phyloP scores from a whole-genome alignment of 2,888 invertebrate genomes.

The Hyposoter didymator region DNA sequence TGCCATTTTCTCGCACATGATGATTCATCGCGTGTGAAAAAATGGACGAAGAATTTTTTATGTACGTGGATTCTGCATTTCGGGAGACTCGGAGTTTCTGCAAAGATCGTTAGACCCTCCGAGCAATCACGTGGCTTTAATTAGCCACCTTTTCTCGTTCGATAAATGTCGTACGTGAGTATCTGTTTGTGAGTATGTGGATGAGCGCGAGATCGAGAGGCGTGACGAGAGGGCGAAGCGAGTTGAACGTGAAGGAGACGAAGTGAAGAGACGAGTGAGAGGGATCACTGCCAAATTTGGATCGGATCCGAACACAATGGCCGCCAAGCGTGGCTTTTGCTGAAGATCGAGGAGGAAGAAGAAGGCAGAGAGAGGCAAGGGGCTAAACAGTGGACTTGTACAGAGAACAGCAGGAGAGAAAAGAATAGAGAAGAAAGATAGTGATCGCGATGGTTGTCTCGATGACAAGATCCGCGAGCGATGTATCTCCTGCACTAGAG shows the following conservation, averaged over 20 bases:
- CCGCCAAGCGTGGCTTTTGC: slow-evolving; percentile 72
- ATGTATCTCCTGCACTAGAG: slow-evolving; percentile 24
- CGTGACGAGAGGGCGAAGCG: slow-evolving; percentile 28
- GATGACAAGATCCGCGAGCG: slow-evolving; percentile 24
- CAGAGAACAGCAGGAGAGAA: slow-evolving; percentile 34
- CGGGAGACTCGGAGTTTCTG: slow-evolving; percentile 1
- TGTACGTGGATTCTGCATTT: background rate
- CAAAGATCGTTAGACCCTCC: slow-evolving; percentile 17
- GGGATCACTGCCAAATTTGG: slow-evolving; percentile 80
- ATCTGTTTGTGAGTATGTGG: background rate
- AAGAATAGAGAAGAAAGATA: slow-evolving; percentile 1
- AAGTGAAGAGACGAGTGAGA: slow-evolving; percentile 39
- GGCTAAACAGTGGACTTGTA: slow-evolving; percentile 16
- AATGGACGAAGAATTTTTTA: background rate
- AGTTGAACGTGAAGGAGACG: slow-evolving; percentile 45
- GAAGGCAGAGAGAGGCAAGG: background rate
- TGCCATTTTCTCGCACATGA: no score
- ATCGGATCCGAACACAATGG: slow-evolving; percentile 79
- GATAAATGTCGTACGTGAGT: background rate
- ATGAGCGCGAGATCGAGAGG: slow-evolving; percentile 23
- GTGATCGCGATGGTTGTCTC: slow-evolving; percentile 35
- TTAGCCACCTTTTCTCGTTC: slow-evolving; percentile 41
- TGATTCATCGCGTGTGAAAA: no score
- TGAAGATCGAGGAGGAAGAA: slow-evolving; percentile 46
- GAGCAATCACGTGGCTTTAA: slow-evolving; percentile 45